Conservation (phyloP, 2,113 vertebrate species). For the Felis chaus region DNA sequence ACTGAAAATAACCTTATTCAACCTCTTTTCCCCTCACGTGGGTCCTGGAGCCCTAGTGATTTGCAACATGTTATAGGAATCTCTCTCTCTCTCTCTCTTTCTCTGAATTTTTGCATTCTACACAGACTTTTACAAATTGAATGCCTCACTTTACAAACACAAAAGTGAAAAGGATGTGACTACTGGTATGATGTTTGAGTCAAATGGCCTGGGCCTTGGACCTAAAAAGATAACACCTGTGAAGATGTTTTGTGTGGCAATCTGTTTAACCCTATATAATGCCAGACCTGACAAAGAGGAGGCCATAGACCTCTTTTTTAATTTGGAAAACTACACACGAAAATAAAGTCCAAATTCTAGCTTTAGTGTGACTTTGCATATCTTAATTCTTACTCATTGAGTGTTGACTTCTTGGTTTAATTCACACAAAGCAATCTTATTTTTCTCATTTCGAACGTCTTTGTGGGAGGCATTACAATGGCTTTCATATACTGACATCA, state of each 20-base stretch:
- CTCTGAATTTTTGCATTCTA: neutral
- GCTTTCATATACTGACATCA: neutral
- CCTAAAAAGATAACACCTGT: neutral
- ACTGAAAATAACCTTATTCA: slow-evolving; percentile 60
- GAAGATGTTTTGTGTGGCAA: neutral
- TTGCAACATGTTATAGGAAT: slow-evolving; percentile 26
- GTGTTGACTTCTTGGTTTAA: neutral
- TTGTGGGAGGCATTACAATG: neutral
- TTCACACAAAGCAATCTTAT: neutral
- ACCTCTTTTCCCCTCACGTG: slow-evolving; percentile 40
- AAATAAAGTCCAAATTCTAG: neutral
- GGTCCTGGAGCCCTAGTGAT: neutral
- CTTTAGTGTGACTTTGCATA: neutral
- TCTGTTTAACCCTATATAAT: neutral
- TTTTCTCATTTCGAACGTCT: neutral
- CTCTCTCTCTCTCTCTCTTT: neutral
- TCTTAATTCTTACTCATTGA: slow-evolving; percentile 17
- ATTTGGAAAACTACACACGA: neutral
- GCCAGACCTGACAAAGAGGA: neutral
- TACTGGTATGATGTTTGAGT: neutral
- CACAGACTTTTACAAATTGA: neutral
- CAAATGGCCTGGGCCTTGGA: neutral
- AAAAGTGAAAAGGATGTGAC: neutral
- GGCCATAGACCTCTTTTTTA: neutral
- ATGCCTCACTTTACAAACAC: neutral